Base-by-base conservation (phyloP, 1,140 invertebrate genomes). In the Hypothenemus hampei region DNA sequence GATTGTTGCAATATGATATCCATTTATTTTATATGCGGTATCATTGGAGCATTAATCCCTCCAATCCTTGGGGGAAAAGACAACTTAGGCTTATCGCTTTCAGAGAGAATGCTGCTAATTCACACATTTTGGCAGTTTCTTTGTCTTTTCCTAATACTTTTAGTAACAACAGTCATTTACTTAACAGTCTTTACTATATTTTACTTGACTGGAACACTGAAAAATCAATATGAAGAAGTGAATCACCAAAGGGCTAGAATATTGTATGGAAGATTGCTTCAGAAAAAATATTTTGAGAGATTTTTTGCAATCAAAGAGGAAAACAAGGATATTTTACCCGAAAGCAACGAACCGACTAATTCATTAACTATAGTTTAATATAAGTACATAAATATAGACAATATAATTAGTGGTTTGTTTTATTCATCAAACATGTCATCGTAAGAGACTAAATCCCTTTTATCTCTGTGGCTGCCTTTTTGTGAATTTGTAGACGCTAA, bases 401-500 rank as follows among this genome's bases (percentile, higher is more conserved):
- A 20, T 31, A 33, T 20, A 8, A 45, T 13, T 13, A 10, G 20
- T 36, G 8, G 8, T 15, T n/a, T 6, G 5, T 6, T 36, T 36
- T 57, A 56, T 15, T 47, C 36, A 33, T 65, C 63, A 57, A 62
- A 65, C 49, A 82, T 75, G 61, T 86, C 83, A 61, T 87, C 84
- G 62, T 89, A 90, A 23, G 78, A 73, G 44, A 85, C 80, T 57
- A 85, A 71, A 57, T 83, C 77, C 44, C 86, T 75, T 62, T 82
- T 84, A 63, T 90, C 86, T 65, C 84, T 83, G 60, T 87, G 82
- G 40, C 78, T 82, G 61, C 84, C 86, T 73, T 91, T 91, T 66
- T 90, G 87, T 1, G 85, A 88, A 65, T 88, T 84, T 69, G 81
- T 89, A 21, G 87, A 82, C 55, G 87, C 86, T 64, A 53, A 82